These are phyloP conservation scores for Pseudopipra pipra DNA, from an alignment of 2,113 vertebrate species.

Conservation along the genomic window DNA sequence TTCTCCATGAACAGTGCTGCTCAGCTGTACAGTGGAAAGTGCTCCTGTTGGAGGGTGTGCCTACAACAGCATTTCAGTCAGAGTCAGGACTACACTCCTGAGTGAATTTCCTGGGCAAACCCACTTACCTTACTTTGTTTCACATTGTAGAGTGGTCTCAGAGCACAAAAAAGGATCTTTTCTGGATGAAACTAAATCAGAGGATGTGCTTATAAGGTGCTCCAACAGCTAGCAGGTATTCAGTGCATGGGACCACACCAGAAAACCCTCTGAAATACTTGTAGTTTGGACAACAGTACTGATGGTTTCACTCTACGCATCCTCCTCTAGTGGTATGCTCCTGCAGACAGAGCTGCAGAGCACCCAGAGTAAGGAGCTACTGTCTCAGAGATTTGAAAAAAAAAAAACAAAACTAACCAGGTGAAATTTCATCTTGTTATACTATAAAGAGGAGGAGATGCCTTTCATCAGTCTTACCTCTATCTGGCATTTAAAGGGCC, in stretches of 20 bases:
- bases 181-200: neutral
- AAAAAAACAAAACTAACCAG: neutral
- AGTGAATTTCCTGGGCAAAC: neutral
- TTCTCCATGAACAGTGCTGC: neutral
- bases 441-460: neutral
- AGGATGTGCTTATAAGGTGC: neutral
- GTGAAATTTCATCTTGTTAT: constrained; percentile 20
- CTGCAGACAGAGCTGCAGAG: neutral
- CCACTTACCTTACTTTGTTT: neutral
- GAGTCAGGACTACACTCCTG: neutral
- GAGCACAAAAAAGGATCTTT: neutral
- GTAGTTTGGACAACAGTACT: neutral
- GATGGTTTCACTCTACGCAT: accelerated
- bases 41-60: neutral
- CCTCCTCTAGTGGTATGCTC: neutral
- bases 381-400: neutral
- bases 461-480: neutral
- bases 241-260: neutral
- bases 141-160: neutral
- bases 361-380: neutral
- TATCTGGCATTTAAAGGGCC: neutral
- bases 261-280: neutral
- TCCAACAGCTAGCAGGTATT: neutral
- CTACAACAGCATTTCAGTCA: neutral
- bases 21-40: neutral